Conservation (phyloP, 1,140 invertebrate species). For the Hyles euphorbiae region DNA sequence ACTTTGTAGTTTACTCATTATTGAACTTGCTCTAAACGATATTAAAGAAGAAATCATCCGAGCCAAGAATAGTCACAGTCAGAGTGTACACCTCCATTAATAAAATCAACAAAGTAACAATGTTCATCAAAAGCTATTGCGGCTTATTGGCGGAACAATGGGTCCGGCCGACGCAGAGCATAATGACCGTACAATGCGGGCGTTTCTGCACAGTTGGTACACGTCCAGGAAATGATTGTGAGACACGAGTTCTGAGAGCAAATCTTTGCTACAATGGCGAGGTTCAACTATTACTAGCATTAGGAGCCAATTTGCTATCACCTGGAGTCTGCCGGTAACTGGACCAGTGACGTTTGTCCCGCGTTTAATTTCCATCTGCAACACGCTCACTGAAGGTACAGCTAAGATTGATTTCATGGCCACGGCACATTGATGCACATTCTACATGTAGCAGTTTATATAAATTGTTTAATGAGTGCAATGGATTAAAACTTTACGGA, state of each 20-base stretch:
- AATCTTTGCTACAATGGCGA: slow-evolving; percentile 33
- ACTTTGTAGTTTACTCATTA: too few species aligned
- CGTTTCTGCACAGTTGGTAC: slow-evolving; percentile 12
- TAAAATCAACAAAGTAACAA: slow-evolving; percentile 44
- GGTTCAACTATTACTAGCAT: background rate
- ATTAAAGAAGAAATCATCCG: slow-evolving; percentile 1
- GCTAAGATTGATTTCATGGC: too few species aligned
- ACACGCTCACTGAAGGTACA: too few species aligned
- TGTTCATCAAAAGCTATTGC: slow-evolving; percentile 53
- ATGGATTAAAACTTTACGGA: too few species aligned
- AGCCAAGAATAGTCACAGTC: slow-evolving; percentile 3
- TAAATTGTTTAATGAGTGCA: too few species aligned
- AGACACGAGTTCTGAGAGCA: slow-evolving; percentile 28
- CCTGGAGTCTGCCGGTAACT: background rate
- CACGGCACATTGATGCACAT: too few species aligned
- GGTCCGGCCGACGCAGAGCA: slow-evolving; percentile 13
- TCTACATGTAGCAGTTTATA: too few species aligned
- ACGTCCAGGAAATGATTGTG: slow-evolving; percentile 24
- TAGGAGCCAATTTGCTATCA: background rate
- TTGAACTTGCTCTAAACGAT: too few species aligned
- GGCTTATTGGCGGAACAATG: slow-evolving; percentile 48
- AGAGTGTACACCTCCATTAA: slow-evolving; percentile 29
- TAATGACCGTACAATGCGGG: slow-evolving; percentile 30
- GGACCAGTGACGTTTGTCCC: too few species aligned
- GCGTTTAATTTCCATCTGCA: too few species aligned